Base-by-base conservation (phyloP, 1,140 invertebrate genomes). In the Tetramorium alpestre region DNA sequence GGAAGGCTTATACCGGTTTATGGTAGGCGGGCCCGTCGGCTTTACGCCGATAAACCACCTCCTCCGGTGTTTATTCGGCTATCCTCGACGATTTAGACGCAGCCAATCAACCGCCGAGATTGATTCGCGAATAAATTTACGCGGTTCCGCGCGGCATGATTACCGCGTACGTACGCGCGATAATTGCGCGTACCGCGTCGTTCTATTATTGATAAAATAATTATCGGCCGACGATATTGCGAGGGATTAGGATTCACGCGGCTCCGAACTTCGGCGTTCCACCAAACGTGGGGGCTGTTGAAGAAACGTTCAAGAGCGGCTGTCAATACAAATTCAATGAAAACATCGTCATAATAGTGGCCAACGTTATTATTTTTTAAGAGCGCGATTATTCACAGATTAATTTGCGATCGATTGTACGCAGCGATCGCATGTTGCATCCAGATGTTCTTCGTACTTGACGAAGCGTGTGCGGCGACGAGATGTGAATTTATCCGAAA, bases 1-100 rank as follows among this genome's bases (percentile, higher is more conserved):
- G 86, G 77, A 88, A 88, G 75, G 87, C 77, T 90, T 86, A 84
- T 84, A 82, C 77, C 81, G 87, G 86, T 90, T 85, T 86, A 85
- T 86, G 82, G 86, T 77, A 91, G 82, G n/a, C 73, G 56, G 28
- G 25, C 73, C 69, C 77, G 62, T 62, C 56, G 58, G 76, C 80
- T 51, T n/a, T 54, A 47, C 54, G 38, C 51, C 88, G 76, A 81
- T 86, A 65, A 67, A 70, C 75, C 54, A 56, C 62, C 76, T 72
- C 44, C 87, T 85, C 87, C 16, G 41, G 51, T 28, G 75, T 89
- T 89, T 89, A 89, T 89, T 86, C 84, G 67, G 22, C 62, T 56
- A 56, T 38, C 60, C 82, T 81, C 16, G n/a, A 25, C 51, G 76
- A 89, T 89, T 89, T 87, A 89, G 84, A 65, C 60, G 54, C 33